Evolutionary conservation across 2,113 vertebrate genomes (phyloP).

Genomic region (mouse (Mus musculus)): GRCm39 chr13:13902501-13903000

Average conservation of each 20-base stretch:
- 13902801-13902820: neutral
- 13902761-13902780: neutral
- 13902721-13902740: neutral
- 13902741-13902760: neutral
- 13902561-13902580: neutral
- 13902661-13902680: neutral
- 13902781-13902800: neutral
- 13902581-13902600: neutral
- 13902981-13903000: neutral
- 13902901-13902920: accelerated
- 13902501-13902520: neutral
- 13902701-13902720: neutral
- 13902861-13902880: neutral
- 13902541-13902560: neutral
- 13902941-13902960: neutral
- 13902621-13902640: neutral
- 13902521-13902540: neutral
- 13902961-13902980: neutral
- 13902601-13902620: neutral
- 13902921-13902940: neutral
- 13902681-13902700: neutral
- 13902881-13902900: neutral
- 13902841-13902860: neutral
- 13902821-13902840: neutral
- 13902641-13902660: neutral